phyloP scores from a whole-genome alignment of 2,113 vertebrate genomes.

The Nannobrachium achirus region DNA sequence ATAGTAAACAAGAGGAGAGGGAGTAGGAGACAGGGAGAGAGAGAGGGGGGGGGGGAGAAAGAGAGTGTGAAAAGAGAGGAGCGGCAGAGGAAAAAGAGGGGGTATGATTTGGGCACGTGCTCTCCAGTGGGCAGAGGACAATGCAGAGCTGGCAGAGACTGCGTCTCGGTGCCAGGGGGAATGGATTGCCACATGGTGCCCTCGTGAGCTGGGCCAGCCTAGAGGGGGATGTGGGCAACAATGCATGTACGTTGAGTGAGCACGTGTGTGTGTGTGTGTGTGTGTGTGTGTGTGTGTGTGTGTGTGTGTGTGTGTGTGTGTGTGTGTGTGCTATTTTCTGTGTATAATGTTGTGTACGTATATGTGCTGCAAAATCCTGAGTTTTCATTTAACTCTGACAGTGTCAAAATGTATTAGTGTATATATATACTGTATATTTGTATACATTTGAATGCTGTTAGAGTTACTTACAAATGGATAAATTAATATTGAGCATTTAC shows the following conservation, averaged over 20 bases:
- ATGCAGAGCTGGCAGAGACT: slow-evolving; percentile 76
- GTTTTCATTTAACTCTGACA: too few species aligned
- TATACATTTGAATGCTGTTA: not conserved
- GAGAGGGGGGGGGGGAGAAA: not conserved
- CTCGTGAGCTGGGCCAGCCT: slow-evolving; percentile 78
- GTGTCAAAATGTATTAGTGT: slow-evolving; percentile 42
- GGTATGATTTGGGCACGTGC: slow-evolving; percentile 51
- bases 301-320: slow-evolving; percentile 40
- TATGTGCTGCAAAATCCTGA: not conserved
- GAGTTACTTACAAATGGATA: too few species aligned
- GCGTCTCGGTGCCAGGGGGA: slow-evolving; percentile 78
- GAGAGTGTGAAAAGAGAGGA: slow-evolving; percentile 7
- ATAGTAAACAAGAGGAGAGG: slow-evolving; percentile 55
- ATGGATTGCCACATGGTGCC: slow-evolving; percentile 82
- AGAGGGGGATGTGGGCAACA: slow-evolving; percentile 68
- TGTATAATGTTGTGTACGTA: not conserved
- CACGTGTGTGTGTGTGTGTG: slow-evolving; percentile 5
- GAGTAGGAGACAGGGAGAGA: not conserved
- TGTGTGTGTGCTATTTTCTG: slow-evolving; percentile 1
- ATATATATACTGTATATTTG: slow-evolving; percentile 27
- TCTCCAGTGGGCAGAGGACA: slow-evolving; percentile 79
- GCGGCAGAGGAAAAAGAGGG: slow-evolving; percentile 9
- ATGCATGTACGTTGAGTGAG: slow-evolving; percentile 16
- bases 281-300: slow-evolving; percentile 15
- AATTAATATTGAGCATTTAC: too few species aligned